Conservation (phyloP, 2,888 invertebrate genomes). For the Criorhina ranunculi region DNA sequence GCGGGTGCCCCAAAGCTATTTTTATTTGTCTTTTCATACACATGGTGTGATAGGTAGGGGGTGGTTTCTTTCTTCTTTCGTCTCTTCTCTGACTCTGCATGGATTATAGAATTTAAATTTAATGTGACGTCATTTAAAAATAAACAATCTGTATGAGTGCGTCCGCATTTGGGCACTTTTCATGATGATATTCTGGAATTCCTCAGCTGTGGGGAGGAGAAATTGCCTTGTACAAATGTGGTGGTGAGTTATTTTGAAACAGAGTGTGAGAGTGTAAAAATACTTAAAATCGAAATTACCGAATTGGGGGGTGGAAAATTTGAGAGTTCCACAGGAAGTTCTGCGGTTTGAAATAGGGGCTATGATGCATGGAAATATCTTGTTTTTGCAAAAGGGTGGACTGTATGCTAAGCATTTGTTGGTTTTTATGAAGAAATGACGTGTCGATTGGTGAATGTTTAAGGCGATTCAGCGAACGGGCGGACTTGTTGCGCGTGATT, state of each 20-base stretch:
- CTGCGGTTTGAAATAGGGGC: not conserved
- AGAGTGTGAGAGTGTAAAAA: slow-evolving; percentile 1
- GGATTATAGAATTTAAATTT: slow-evolving; percentile 36
- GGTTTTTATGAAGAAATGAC: too few species aligned
- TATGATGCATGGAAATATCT: slow-evolving; percentile 1
- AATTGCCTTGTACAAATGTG: not conserved
- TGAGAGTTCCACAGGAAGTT: slow-evolving; percentile 5
- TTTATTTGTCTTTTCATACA: slow-evolving; percentile 36
- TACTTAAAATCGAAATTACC: not conserved
- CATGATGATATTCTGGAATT: slow-evolving; percentile 17
- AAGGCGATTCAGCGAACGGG: too few species aligned
- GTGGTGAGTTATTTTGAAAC: slow-evolving; percentile 14
- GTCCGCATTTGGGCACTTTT: not conserved
- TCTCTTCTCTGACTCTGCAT: slow-evolving; percentile 1
- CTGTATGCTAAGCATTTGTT: too few species aligned
- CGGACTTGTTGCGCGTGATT: too few species aligned
- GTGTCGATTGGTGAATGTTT: too few species aligned
- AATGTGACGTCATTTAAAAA: slow-evolving; percentile 49
- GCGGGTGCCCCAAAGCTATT: slow-evolving; percentile 62
- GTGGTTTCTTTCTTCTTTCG: slow-evolving; percentile 39
- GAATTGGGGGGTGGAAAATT: not conserved
- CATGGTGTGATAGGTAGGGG: slow-evolving; percentile 51
- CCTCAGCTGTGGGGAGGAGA: not conserved
- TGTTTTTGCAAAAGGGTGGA: not conserved
- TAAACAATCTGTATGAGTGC: slow-evolving; percentile 24